Evolutionary conservation across 1,140 invertebrate species (phyloP).

Genomic region (Drosophila miranda): DNA sequence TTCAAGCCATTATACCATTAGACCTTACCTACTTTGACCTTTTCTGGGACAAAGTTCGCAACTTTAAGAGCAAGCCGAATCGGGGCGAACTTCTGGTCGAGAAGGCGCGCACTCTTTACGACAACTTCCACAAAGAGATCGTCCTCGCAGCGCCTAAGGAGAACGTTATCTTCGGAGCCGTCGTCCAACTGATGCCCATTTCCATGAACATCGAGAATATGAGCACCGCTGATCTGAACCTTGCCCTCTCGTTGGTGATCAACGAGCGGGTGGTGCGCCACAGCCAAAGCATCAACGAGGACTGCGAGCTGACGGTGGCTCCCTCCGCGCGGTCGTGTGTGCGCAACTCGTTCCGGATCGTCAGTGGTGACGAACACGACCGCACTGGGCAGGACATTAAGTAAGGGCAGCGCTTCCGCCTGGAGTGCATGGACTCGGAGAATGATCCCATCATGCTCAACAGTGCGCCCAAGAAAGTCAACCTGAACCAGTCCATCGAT

Average conservation of each 20-base stretch:
- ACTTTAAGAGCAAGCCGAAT: conserved; percentile 61
- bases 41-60: conserved; percentile 58
- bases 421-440: conserved; percentile 57
- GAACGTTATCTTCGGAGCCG: conserved; percentile 63
- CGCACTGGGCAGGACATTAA: conserved; percentile 58
- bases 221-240: conserved; percentile 49
- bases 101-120: conserved; percentile 68
- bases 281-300: conserved; percentile 63
- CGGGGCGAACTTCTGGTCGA: conserved; percentile 67
- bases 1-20: too few relatives aligned
- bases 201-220: conserved; percentile 51
- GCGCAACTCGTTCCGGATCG: conserved; percentile 72
- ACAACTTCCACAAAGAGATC: conserved; percentile 71
- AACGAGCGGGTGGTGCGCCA: conserved; percentile 63
- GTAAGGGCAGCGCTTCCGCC: conserved; percentile 70
- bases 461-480: conserved; percentile 57
- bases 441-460: conserved; percentile 65
- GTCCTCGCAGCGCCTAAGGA: conserved; percentile 69
- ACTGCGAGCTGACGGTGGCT: conserved; percentile 72
- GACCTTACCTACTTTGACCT: too few relatives aligned
- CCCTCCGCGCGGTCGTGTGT: conserved; percentile 61
- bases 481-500: conserved; percentile 52
- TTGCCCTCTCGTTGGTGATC: conserved; percentile 67
- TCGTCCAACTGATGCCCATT: conserved; percentile 67
- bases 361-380: conserved; percentile 60